These are phyloP conservation scores for Aurelia sp. DNA, from an alignment of 30 jellyfish, hydroid and myxozoan species.

Conservation along the genomic window DNA sequence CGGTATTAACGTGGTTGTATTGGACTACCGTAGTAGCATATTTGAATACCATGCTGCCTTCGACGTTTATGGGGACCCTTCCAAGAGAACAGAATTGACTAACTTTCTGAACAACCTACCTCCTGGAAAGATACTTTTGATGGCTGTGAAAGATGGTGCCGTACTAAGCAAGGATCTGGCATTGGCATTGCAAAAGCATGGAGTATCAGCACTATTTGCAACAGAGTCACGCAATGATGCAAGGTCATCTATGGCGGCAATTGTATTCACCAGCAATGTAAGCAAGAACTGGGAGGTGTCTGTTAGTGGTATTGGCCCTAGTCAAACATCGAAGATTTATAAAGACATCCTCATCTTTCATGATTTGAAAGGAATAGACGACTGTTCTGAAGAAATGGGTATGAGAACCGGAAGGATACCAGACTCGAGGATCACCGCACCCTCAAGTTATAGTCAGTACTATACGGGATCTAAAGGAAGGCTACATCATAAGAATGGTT, in stretches of 20 bases:
- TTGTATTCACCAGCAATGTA: conserved; percentile 35
- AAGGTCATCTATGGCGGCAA: conserved; percentile 39
- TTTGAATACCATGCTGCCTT: conserved; percentile 25
- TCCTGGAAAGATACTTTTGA: conserved; percentile 22
- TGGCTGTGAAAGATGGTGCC: conserved; percentile 15
- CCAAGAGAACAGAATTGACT: neutral
- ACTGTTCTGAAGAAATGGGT: conserved; percentile 62
- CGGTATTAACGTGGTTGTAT: conserved; percentile 26
- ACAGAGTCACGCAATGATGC: neutral
- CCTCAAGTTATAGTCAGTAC: neutral
- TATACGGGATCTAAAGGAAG: no score
- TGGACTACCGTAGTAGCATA: conserved; percentile 56
- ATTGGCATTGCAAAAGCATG: conserved; percentile 33
- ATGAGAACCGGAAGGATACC: conserved; percentile 19
- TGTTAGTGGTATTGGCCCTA: neutral
- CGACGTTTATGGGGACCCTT: neutral
- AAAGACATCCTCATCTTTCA: conserved; percentile 9
- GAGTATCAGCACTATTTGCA: conserved; percentile 48
- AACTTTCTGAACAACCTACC: conserved; percentile 29
- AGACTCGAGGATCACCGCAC: conserved; percentile 24
- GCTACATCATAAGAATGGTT: no score
- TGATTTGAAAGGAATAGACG: conserved; percentile 26
- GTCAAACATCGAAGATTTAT: neutral
- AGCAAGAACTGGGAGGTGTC: conserved; percentile 49
- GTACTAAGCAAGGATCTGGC: neutral